A percentile compares a stretch with the other conserved stretches of the same genome.
These are phyloP conservation scores for Champsocephalus esox DNA, from an alignment of 2,797 vertebrate genomes.

Conservation along the genomic window DNA sequence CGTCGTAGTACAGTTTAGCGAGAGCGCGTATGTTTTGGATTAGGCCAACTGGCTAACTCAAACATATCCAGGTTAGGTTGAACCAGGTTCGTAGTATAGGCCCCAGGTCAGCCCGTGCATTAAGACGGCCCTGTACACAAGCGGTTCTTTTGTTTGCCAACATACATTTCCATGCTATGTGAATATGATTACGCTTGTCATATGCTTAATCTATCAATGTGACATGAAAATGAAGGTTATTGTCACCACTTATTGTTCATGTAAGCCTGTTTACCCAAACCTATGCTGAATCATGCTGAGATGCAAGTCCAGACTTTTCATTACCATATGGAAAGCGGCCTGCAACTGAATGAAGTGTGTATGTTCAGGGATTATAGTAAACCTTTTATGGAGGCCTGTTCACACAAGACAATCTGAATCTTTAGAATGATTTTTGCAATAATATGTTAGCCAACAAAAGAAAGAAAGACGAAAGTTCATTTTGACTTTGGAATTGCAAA, in stretches of 20 bases:
- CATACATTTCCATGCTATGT: accelerated
- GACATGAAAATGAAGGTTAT: not conserved
- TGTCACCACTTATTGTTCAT: not conserved
- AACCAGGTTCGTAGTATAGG: too few species aligned
- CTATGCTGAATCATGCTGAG: not conserved
- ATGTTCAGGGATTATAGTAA: not conserved
- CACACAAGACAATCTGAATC: not conserved
- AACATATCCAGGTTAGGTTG: too few species aligned
- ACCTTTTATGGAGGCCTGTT: not conserved
- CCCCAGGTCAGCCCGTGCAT: too few species aligned
- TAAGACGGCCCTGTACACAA: too few species aligned
- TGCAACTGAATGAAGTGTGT: too few species aligned
- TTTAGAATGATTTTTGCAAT: not conserved
- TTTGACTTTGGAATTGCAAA: not conserved
- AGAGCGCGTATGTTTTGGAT: too few species aligned
- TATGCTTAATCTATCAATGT: not conserved
- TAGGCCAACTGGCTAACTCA: too few species aligned
- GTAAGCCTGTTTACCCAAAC: not conserved
- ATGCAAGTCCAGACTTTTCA: not conserved
- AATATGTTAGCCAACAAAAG: not conserved
- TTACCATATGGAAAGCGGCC: not conserved
- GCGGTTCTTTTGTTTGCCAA: not conserved
- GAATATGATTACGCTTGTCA: accelerated
- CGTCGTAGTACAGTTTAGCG: too few species aligned
- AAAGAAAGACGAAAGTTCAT: not conserved